Evolutionary conservation across 2,113 vertebrate genomes (phyloP), one percentile per base, ranked within the genome.

Genomic region (Antechinus flavipes): DNA sequence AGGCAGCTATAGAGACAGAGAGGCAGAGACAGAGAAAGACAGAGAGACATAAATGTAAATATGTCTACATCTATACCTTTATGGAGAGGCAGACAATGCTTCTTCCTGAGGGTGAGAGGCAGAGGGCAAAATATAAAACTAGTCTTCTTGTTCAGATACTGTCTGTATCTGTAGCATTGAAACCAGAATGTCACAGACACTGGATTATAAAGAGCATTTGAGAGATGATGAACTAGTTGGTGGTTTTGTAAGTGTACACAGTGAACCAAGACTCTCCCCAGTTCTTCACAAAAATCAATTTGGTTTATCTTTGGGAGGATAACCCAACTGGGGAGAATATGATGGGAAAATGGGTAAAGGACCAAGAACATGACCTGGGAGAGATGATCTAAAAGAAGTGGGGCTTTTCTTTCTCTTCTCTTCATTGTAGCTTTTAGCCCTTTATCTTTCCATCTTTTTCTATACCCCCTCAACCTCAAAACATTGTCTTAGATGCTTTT

Each of bases 211-310:
- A 90, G 97, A 93, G 55, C 91, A 90, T 90, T 47, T 5, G 56
- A 97, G 93, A 95, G 92, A 90, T 97, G 95, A 96, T 97, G 95
- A 96, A 95, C 90, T 95, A 93, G 94, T 95, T 97, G 84, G 76
- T 92, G 91, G 90, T n/a, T 97, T 96, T 35, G 8, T 52, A 52
- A 10, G 50, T 42, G 35, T 42, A 26, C n/a, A 84, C 42, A 84
- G 22, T 49, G 84, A 35, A 56, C 89, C n/a, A 47, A 84, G 84
- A 9, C 11, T 2, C 27, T n/a, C 12, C 46, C 54, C 49, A 22
- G 16, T 23, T 49, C 14, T 55, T 61, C 22, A 0, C 14, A 23
- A 53, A 68, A 90, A 94, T 89, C 92, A 89, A 53, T 11, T 84
- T 27, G 26, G 61, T 16, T 47, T 90, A 2, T 12, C 47, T n/a